A percentile compares a stretch with the other conserved stretches of the same genome.
These are phyloP conservation scores for Tillus elongatus DNA, from an alignment of 2,888 invertebrate species.

Conservation along the genomic window DNA sequence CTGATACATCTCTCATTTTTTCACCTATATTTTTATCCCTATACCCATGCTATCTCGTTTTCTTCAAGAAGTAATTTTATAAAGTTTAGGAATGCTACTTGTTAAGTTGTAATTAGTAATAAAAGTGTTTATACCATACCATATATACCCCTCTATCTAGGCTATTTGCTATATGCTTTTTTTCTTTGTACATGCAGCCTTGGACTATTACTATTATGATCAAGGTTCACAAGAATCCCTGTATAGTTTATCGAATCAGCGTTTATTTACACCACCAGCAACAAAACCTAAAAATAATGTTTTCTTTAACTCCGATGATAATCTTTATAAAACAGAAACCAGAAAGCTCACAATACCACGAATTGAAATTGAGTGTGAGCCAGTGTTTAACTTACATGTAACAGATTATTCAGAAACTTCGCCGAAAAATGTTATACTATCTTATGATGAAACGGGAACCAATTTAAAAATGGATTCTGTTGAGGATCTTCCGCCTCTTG, in stretches of 20 bases:
- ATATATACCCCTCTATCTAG: too few relatives aligned
- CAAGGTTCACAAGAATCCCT: constrained; percentile 36
- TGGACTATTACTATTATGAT: constrained; percentile 33
- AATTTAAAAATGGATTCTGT: constrained; percentile 31
- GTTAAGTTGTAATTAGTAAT: too few relatives aligned
- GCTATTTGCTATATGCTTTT: too few relatives aligned
- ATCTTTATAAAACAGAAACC: constrained; percentile 36
- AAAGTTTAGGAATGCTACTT: too few relatives aligned
- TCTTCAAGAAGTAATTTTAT: too few relatives aligned
- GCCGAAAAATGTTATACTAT: constrained; percentile 42
- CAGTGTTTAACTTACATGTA: constrained; percentile 38
- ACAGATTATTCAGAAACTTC: constrained; percentile 40
- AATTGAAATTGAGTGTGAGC: constrained; percentile 37
- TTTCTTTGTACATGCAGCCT: constrained; percentile 37
- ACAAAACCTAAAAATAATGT: constrained; percentile 36
- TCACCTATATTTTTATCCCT: too few relatives aligned
- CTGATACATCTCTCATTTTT: too few relatives aligned
- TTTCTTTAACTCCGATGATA: constrained; percentile 41
- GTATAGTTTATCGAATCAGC: constrained; percentile 28
- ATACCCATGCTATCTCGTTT: too few relatives aligned
- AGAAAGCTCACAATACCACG: constrained; percentile 37
- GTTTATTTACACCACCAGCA: constrained; percentile 37
- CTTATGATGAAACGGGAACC: constrained; percentile 33
- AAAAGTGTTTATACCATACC: too few relatives aligned
- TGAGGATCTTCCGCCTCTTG: constrained; percentile 18